Base-by-base conservation (phyloP, 92 coral and sea anemone species). In the Palythoa caribaeorum region DNA sequence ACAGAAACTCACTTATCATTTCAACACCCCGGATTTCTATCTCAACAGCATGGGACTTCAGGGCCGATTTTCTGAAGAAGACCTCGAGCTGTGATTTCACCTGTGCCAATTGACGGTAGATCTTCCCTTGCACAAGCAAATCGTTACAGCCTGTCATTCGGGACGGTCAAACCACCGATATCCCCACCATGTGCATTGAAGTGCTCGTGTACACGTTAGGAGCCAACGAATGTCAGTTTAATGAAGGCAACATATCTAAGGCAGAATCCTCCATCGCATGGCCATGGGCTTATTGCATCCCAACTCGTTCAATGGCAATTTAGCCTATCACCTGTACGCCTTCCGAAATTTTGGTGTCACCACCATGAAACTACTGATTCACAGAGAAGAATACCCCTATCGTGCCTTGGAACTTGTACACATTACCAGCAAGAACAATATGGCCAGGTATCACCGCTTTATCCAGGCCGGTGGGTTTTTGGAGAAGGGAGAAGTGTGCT, bases 321-420 rank as follows among this genome's bases (percentile, higher is more conserved):
- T 14, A 1, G 20, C 36, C 1, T 3, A 19, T 1, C 38, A 79
- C 11, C 86, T 73, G 0, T 88, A 38, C 17, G 53, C 71, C 35
- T 79, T 70, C 10, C 74, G 71, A 13, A 79, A 71, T 10, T 57
- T 71, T 21, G 80, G 68, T 5, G 37, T 85, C 38, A 4, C 2
- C 0, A n/a, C 17, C 68, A 85, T 89, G 62, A 69, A 76, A 21
- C 92, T 84, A 14, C 13, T 90, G 69, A 55, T 90, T 3, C 53
- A 38, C 0, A 90, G 90, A 0, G 92, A 90, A 78, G 87, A 76
- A n/a, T 90, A 90, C 70, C 90, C 92, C 12, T 57, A 84, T 76
- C 38, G 76, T 10, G 48, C 74, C 9, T 40, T 90, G 76, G 70
- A 71, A 16, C 19, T 90, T 9, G 37, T 5, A 3, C 48, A 38